phyloP scores from a whole-genome alignment of 2,113 vertebrate genomes.

The Hystrix brachyura region DNA sequence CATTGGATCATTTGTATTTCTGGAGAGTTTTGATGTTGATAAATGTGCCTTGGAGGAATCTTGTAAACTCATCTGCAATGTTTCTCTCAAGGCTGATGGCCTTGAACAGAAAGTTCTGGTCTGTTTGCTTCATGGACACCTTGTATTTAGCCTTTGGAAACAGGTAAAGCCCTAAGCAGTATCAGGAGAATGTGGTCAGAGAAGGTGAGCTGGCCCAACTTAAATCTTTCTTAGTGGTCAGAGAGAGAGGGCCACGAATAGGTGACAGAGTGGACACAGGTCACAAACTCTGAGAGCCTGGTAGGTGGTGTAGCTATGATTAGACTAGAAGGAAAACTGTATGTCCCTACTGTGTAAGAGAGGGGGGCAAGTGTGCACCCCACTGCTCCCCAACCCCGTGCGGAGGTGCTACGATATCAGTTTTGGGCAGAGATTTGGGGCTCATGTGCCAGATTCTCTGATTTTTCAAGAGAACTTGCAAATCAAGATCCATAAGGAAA shows the following conservation, averaged over 20 bases:
- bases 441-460: neutral
- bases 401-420: neutral
- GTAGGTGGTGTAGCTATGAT: neutral
- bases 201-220: no score
- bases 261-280: neutral
- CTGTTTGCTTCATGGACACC: neutral
- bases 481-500: neutral
- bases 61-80: neutral
- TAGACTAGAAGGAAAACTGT: neutral
- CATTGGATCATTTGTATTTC: neutral
- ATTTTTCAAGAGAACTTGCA: slow-evolving; percentile 19
- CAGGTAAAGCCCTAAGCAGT: neutral
- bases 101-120: neutral
- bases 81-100: neutral
- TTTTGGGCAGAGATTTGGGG: neutral
- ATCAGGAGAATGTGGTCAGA: neutral
- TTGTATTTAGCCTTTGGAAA: neutral
- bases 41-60: neutral
- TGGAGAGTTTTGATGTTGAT: neutral
- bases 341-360: neutral
- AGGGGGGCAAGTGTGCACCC: no score
- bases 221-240: neutral
- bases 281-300: neutral
- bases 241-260: neutral
- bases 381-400: rapidly evolving